Conservation (phyloP, 2,113 vertebrate genomes). For the Sylvia atricapilla region DNA sequence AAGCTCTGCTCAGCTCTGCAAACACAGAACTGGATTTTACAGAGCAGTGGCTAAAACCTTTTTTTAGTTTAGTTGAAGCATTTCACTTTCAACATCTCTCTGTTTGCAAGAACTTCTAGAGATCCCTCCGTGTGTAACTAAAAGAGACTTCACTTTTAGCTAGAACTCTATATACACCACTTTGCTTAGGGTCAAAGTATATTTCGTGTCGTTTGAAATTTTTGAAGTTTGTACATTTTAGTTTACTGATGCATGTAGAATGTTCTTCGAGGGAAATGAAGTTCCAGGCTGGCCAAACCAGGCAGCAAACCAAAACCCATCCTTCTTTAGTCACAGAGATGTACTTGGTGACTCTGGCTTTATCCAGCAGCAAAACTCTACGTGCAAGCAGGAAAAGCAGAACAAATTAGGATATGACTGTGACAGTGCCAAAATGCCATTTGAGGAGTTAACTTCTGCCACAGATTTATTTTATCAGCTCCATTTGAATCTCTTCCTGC, state of each 20-base stretch:
- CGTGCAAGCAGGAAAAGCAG: background rate
- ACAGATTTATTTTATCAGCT: background rate
- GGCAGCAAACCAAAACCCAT: background rate
- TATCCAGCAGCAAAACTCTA: background rate
- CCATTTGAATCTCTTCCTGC: background rate
- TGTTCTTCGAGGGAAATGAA: background rate
- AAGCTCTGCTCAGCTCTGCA: background rate
- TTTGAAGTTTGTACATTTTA: background rate
- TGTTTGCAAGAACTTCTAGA: background rate
- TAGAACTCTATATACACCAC: background rate
- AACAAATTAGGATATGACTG: background rate
- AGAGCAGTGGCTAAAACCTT: background rate
- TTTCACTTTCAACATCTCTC: background rate
- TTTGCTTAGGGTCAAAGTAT: background rate
- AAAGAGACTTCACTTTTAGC: background rate
- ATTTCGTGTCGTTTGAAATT: background rate
- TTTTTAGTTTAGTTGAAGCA: background rate
- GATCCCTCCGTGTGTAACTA: background rate
- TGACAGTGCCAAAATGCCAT: background rate
- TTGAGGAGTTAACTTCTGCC: background rate
- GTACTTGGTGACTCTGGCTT: background rate
- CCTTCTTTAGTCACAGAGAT: background rate
- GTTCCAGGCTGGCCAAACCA: background rate
- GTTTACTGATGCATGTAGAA: background rate
- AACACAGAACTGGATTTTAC: background rate